Evolutionary conservation across 2,888 invertebrate species (phyloP).

Genomic region (Scaeva pyrastri): DNA sequence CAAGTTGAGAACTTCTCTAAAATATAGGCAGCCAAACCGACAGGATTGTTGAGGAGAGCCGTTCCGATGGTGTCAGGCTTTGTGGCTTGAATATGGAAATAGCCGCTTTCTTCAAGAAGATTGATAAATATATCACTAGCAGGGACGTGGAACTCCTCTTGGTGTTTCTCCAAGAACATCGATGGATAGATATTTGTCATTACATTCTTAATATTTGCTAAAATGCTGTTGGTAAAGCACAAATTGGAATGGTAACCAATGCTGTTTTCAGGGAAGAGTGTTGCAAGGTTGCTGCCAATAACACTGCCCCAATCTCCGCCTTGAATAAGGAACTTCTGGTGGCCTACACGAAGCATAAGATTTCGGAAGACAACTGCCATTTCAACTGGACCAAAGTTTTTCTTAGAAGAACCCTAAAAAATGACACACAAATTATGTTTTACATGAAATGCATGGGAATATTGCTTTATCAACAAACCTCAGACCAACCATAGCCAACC

Average conservation of each 20-base stretch:
- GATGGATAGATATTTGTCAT: conserved; percentile 86
- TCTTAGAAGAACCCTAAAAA: conserved; percentile 79
- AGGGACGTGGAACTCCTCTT: conserved; percentile 85
- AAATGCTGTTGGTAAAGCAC: conserved; percentile 82
- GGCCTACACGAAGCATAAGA: conserved; percentile 88
- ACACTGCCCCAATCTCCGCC: conserved; percentile 93
- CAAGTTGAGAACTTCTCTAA: conserved; percentile 93
- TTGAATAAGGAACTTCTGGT: conserved; percentile 87
- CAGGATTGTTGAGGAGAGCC: conserved; percentile 85
- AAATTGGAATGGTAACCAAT: conserved; percentile 88
- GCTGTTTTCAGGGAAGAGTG: conserved; percentile 87
- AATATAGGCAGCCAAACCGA: conserved; percentile 94
- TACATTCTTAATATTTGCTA: conserved; percentile 81
- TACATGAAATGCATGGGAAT: too few relatives aligned
- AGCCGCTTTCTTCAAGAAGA: conserved; percentile 85
- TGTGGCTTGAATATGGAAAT: conserved; percentile 92
- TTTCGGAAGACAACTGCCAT: conserved; percentile 86
- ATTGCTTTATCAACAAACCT: conserved; percentile 82
- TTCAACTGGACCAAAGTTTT: conserved; percentile 83
- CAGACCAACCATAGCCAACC: conserved; percentile 89
- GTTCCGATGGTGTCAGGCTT: conserved; percentile 94
- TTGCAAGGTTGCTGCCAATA: conserved; percentile 87
- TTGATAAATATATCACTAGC: conserved; percentile 78
- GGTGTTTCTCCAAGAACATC: conserved; percentile 85
- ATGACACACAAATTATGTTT: neutral